Base-by-base conservation (phyloP, 1,140 invertebrate genomes). In the Pseudachorutes palmiensis region DNA sequence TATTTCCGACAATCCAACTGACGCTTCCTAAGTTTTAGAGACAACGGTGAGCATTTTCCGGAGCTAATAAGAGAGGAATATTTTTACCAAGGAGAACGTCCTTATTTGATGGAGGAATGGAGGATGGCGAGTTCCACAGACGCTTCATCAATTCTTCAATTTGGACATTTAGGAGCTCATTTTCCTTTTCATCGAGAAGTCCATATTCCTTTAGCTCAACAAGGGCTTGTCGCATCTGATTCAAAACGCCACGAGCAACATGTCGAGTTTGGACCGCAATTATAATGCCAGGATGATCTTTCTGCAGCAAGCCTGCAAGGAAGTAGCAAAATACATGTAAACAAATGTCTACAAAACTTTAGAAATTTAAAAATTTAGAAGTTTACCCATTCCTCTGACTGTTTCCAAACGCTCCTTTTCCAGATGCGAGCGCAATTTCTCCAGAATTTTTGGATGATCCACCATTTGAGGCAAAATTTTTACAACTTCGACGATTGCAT, bases 401-500 rank as follows among this genome's bases (percentile, higher is more conserved):
- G 66, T 63, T 28, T 51, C 41, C 2, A 67, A 24, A 26, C 72
- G 22, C 58, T 71, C 69, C 14, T 48, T 28, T 28, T 71, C 69
- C 26, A 74, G 45, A 59, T n/a, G 16, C 1, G 9, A 12, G 31
- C 69, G 66, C 22, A 71, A 61, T n/a, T 68, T 70, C 1, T 59
- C 32, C 2, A 63, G 24, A 33, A 74, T 62, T 64, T 48, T 70
- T 19, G 63, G 63, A 49, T 83, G 79, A 49, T 83, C 82, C 1
- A 24, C 12, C 66, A 85, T 76, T 66, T 83, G 81, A 19, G 81
- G 79, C 2, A 85, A 75, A 14, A 82, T 74, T 41, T 78, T 80
- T 16, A 79, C 76, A 0, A 83, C 81, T 72, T 84, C 83, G 68
- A 82, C 81, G 45, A 83, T 80, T 0, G 80, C 82, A 1, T 79